Evolutionary conservation across 2,888 invertebrate species (phyloP), one percentile per base, ranked within the genome.

Genomic region (Xestoiulus laeticollis): DNA sequence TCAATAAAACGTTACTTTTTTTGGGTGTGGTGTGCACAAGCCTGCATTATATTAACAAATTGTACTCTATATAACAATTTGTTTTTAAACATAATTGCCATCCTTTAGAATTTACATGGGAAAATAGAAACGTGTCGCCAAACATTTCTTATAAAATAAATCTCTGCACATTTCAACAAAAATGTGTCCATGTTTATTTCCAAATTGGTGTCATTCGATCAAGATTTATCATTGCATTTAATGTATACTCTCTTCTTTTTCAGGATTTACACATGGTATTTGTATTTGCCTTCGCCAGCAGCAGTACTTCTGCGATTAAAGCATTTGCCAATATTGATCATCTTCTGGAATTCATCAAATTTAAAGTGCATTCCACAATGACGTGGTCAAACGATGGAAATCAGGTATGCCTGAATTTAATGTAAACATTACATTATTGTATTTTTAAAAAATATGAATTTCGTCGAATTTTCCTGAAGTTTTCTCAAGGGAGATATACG

Each of bases 61-160:
- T 68, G 68, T 26, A 68, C 68, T 26, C 68, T 22, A 68, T 68
- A 68, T n/a, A 68, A 68, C 68, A 68, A 68, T 68, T 68, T 68
- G 68, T 68, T 68, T n/a, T 68, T 68, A 68, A 6, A 26, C 68
- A 26, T 68, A 26, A 68, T 26, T 68, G 26, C 68, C 68, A 68
- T 68, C 68, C 12, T 68, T 68, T 68, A 10, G 5, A 68, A 68
- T 26, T 3, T 68, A 68, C 26, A 26, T 26, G 68, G 68, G 26
- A 68, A 8, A 68, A n/a, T 3, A 68, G 6, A 19, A 68, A 16
- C 48, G 48, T 5, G 48, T 48, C 14, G 10, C 8, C 10, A 48
- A 48, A 26, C 68, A 10, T 12, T 53, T 68, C 68, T 68, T 48
- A n/a, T 68, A 68, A 68, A 8, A 5, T 8, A 68, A 68, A 68